phyloP scores from a whole-genome alignment of 2,797 vertebrate genomes.

The Gambelia wislizenii region DNA sequence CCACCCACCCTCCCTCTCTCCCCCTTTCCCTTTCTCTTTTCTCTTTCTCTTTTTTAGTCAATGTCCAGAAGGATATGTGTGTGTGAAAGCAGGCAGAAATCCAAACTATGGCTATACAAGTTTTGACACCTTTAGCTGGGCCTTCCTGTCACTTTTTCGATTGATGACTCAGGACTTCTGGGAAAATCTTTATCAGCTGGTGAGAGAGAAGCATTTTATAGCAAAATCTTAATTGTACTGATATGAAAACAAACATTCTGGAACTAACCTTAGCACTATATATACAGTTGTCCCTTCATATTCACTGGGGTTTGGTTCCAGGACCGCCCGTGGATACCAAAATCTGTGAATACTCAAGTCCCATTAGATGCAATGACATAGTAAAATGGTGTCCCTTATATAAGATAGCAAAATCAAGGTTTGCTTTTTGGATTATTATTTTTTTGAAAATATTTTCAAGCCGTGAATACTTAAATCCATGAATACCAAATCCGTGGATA shows the following conservation, averaged over 20 bases:
- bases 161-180: constrained; percentile 98
- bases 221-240: not conserved
- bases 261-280: not conserved
- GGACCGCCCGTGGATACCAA: too few relatives aligned
- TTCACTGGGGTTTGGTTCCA: too few relatives aligned
- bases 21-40: not conserved
- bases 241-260: not conserved
- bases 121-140: constrained; percentile 96
- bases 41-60: constrained; percentile 77
- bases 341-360: too few relatives aligned
- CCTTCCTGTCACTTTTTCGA: constrained; percentile 94
- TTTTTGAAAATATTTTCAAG: too few relatives aligned
- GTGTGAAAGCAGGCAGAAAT: constrained; percentile 84
- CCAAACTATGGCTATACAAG: constrained; percentile 95
- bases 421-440: too few relatives aligned
- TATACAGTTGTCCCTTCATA: too few relatives aligned
- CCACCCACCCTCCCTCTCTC: too few relatives aligned
- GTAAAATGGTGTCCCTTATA: too few relatives aligned
- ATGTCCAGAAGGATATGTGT: constrained; percentile 88
- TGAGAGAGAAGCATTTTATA: constrained; percentile 66
- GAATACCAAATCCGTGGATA: too few relatives aligned
- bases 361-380: too few relatives aligned
- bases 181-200: constrained; percentile 97
- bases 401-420: too few relatives aligned
- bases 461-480: too few relatives aligned